Evolutionary conservation across 1,140 invertebrate species (phyloP), one percentile per base, ranked within the genome.

Genomic region (Coenobita brevimanus): DNA sequence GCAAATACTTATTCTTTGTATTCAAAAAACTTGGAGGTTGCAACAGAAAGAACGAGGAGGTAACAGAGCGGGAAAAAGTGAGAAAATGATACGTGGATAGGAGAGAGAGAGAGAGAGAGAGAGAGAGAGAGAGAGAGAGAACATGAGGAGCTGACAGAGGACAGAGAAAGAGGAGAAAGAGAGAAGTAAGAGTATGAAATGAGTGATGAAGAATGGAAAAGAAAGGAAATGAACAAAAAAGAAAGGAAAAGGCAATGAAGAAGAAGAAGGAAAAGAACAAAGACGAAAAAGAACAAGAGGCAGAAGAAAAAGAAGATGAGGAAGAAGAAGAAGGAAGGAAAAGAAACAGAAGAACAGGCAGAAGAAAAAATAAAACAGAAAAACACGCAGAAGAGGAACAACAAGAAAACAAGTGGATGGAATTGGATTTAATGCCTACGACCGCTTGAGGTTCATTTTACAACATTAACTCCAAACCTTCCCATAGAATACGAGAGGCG

Each of bases 71-170:
- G n/a, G n/a, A 57, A 10, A 57, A 57, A 57, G 54, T 10, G 54
- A 57, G 54, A 57, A 57, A n/a, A n/a, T 57, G 54, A 13, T 57
- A 10, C 54, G 54, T n/a, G 54, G n/a, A n/a, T n/a, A n/a, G n/a
- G n/a, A n/a, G n/a, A n/a, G n/a, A n/a, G 54, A 10, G 54, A 13
- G 13, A 57, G 54, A 57, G 54, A 57, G 54, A 57, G 54, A 57
- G 54, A 57, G 54, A 57, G 54, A 57, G 54, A 57, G 54, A 57
- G 54, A 57, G 54, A 57, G 54, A 57, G 54, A 57, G 54, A 57
- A n/a, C 13, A n/a, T 13, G 54, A 57, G 54, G n/a, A n/a, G n/a
- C 10, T 13, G 54, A 57, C 10, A 57, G 54, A 57, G 54, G n/a
- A n/a, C n/a, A 57, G 54, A 57, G n/a, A 10, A 57, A 57, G n/a